phyloP scores from a whole-genome alignment of 2,113 vertebrate species.

The Romanogobio albipinnatus region DNA sequence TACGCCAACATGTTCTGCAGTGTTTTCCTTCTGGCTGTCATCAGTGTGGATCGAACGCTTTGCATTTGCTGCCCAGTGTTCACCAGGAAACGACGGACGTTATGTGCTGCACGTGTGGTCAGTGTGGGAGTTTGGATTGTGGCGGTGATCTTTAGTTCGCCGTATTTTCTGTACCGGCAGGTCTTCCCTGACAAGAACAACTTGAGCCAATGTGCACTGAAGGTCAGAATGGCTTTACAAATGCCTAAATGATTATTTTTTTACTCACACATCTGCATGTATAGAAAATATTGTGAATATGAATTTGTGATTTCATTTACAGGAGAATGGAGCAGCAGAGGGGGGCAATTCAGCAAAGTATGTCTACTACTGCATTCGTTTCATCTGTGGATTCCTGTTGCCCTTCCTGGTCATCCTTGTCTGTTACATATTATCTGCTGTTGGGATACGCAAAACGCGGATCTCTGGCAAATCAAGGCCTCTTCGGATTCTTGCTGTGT shows the following conservation, averaged over 20 bases:
- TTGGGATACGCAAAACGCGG: conserved; percentile 68
- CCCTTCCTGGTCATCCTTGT: conserved; percentile 73
- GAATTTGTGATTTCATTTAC: background rate
- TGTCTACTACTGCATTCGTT: conserved; percentile 66
- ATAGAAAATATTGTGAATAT: background rate
- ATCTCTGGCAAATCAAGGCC: conserved; percentile 65
- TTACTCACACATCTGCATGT: too few relatives aligned
- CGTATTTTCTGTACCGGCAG: conserved; percentile 68
- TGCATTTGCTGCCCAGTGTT: conserved; percentile 75
- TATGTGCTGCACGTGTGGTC: conserved; percentile 59
- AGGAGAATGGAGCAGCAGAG: conserved; percentile 39
- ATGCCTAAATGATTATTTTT: too few relatives aligned
- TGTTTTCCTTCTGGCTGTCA: conserved; percentile 75
- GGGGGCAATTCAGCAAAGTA: conserved; percentile 1
- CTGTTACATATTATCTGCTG: conserved; percentile 68
- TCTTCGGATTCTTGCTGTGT: conserved; percentile 65
- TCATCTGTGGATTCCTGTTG: conserved; percentile 75
- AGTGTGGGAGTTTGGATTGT: conserved; percentile 63
- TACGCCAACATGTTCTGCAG: conserved; percentile 80
- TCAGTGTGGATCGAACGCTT: conserved; percentile 78
- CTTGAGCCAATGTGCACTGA: conserved; percentile 66
- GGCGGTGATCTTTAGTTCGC: conserved; percentile 65
- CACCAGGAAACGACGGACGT: conserved; percentile 61
- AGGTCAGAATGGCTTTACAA: conserved; percentile 20
- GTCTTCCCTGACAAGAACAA: conserved; percentile 63